Evolutionary conservation across 2,888 invertebrate species (phyloP).

Genomic region (Lochmaea capreae): DNA sequence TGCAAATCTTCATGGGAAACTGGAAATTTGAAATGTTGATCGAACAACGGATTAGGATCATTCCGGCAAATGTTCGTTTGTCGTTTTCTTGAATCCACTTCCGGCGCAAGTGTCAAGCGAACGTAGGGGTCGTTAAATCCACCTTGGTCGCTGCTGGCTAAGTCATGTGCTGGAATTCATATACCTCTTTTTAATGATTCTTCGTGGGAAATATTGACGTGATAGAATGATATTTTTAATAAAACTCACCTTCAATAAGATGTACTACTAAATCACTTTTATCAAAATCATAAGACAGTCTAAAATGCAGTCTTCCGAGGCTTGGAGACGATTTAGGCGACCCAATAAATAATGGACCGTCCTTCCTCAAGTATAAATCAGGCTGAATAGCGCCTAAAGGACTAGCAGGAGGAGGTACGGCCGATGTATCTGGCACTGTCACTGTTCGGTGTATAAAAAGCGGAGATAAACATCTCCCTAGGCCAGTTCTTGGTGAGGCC

Average conservation of each 20-base stretch:
- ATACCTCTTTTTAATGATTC: too few relatives aligned
- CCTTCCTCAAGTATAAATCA: constrained; percentile 84
- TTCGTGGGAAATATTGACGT: too few relatives aligned
- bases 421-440: constrained; percentile 57
- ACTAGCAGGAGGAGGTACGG: constrained; percentile 63
- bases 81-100: constrained; percentile 85
- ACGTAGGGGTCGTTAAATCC: constrained; percentile 93
- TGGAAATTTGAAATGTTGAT: constrained; percentile 93
- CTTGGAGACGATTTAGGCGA: constrained; percentile 69
- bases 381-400: constrained; percentile 84
- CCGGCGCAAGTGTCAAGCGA: constrained; percentile 81
- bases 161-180: constrained; percentile 76
- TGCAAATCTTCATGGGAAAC: constrained; percentile 88
- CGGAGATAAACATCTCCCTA: constrained; percentile 78
- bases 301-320: constrained; percentile 84
- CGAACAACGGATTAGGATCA: constrained; percentile 88
- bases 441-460: constrained; percentile 79
- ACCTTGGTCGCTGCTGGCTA: constrained; percentile 85
- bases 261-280: constrained; percentile 91
- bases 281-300: constrained; percentile 90
- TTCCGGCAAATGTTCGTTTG: constrained; percentile 88
- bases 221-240: not conserved
- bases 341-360: constrained; percentile 80
- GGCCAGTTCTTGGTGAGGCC: constrained; percentile 57
- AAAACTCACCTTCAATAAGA: constrained; percentile 82